Conservation (phyloP, 1,140 invertebrate species). For the Zaprionus davidi region DNA sequence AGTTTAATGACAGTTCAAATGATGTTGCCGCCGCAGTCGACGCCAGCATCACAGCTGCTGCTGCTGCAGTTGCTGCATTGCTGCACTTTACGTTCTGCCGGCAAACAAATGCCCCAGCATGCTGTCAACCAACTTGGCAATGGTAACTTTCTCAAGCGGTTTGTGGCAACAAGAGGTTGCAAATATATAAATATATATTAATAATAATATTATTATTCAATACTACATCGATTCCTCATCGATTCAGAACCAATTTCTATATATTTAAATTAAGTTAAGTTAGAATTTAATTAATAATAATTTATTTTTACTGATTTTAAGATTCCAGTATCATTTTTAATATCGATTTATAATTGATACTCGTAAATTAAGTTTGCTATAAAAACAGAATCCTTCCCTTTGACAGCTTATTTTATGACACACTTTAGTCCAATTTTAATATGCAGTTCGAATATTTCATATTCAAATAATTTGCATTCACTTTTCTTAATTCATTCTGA, state of each 20-base stretch:
- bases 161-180: conserved; percentile 1
- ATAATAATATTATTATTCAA: too few species aligned
- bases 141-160: neutral
- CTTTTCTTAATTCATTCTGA: neutral
- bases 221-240: too few species aligned
- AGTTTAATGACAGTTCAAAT: conserved; percentile 83
- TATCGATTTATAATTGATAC: too few species aligned
- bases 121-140: conserved; percentile 1
- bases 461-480: neutral
- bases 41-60: conserved; percentile 28
- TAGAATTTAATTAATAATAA: too few species aligned
- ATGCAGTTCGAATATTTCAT: neutral
- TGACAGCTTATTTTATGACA: too few species aligned
- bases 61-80: conserved; percentile 56
- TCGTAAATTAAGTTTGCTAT: too few species aligned
- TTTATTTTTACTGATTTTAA: too few species aligned
- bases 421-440: neutral
- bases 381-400: too few species aligned
- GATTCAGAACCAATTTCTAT: too few species aligned
- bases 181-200: neutral
- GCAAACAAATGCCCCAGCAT: conserved; percentile 59
- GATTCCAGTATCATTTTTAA: too few species aligned
- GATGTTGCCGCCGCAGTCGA: conserved; percentile 63
- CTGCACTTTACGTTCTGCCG: conserved; percentile 68
- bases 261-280: too few species aligned